phyloP scores from a whole-genome alignment of 2,888 invertebrate genomes.

The Biston betularia region DNA sequence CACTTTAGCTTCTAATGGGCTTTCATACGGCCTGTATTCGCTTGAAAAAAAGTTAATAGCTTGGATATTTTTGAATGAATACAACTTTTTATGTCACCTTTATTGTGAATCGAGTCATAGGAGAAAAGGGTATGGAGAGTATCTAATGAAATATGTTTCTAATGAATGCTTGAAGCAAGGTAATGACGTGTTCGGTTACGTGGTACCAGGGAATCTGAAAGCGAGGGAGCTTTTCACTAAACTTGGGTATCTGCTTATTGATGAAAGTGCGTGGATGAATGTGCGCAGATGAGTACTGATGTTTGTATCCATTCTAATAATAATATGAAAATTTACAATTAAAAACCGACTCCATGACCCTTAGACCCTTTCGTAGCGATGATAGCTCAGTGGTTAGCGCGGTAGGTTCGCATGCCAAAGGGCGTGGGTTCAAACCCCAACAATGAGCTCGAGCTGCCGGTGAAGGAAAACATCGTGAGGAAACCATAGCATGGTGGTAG shows the following conservation, averaged over 20 bases:
- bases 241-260: constrained; percentile 45
- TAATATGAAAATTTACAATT: too few species aligned
- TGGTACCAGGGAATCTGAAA: constrained; percentile 47
- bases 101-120: constrained; percentile 48
- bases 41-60: constrained; percentile 44
- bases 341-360: too few species aligned
- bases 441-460: too few species aligned
- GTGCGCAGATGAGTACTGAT: constrained; percentile 19
- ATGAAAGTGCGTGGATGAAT: constrained; percentile 40
- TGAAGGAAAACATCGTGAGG: too few species aligned
- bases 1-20: constrained; percentile 41
- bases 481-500: too few species aligned
- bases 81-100: constrained; percentile 48
- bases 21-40: constrained; percentile 49
- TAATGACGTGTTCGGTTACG: constrained; percentile 47
- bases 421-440: too few species aligned
- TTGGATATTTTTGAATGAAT: constrained; percentile 54
- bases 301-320: too few species aligned
- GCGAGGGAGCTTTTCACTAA: constrained; percentile 44
- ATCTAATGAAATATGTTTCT: constrained; percentile 43
- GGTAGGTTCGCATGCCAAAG: too few species aligned
- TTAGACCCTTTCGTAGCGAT: too few species aligned
- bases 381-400: too few species aligned
- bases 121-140: constrained; percentile 49
- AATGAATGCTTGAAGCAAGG: constrained; percentile 46